A percentile compares a stretch with the other conserved stretches of the same genome.
Evolutionary conservation across 2,888 invertebrate species (phyloP).

Genomic region (Ashinkailepas kermadecensis): DNA sequence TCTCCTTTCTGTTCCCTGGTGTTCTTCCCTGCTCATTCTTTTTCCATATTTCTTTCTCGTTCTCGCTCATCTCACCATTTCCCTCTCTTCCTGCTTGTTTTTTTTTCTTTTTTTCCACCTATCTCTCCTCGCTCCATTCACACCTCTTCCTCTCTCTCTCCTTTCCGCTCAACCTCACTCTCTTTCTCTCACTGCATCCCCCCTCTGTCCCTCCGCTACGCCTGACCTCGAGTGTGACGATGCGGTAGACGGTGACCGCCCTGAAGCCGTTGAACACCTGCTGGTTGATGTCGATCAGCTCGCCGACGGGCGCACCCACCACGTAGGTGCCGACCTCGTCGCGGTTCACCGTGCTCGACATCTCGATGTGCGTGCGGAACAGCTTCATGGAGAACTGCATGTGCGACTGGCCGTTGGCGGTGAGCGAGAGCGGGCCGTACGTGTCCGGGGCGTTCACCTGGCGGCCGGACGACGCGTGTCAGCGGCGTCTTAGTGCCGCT

Average conservation of each 20-base stretch:
- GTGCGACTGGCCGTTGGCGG: constrained; percentile 60
- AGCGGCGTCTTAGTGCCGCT: too few species aligned
- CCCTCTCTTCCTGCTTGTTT: too few species aligned
- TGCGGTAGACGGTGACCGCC: constrained; percentile 74
- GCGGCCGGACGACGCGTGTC: too few species aligned
- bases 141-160: too few species aligned
- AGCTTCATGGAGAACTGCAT: constrained; percentile 68
- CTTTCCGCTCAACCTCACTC: too few species aligned
- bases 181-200: too few species aligned
- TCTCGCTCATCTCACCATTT: too few species aligned
- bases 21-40: too few species aligned
- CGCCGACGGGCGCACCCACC: constrained; percentile 23
- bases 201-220: not conserved
- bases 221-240: constrained; percentile 46
- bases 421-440: constrained; percentile 42
- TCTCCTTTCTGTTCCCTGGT: too few species aligned
- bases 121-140: too few species aligned
- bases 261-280: constrained; percentile 47
- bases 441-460: not conserved
- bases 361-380: constrained; percentile 42
- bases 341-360: not conserved
- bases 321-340: not conserved
- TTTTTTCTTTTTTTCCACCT: too few species aligned
- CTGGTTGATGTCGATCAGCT: constrained; percentile 25
- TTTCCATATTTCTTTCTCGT: too few species aligned